phyloP scores from a whole-genome alignment of 2,888 invertebrate species.

The Thysanoteuthis rhombus region DNA sequence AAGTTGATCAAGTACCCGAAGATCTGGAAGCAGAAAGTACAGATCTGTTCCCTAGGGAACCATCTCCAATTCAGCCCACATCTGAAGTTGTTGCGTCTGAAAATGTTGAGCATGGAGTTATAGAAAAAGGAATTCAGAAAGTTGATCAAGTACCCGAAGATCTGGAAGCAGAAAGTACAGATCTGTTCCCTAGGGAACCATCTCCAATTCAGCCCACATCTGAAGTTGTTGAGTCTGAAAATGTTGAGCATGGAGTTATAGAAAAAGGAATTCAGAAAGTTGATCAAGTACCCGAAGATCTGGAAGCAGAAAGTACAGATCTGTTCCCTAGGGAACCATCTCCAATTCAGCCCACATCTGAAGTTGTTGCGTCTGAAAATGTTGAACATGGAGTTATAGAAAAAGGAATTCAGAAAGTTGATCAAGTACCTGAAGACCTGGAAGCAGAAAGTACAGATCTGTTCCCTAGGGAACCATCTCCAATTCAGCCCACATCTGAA shows the following conservation, averaged over 20 bases:
- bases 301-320: not conserved
- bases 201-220: not conserved
- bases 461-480: not conserved
- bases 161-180: not conserved
- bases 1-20: not conserved
- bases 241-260: not conserved
- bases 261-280: not conserved
- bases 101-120: not conserved
- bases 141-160: conserved; percentile 18
- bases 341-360: not conserved
- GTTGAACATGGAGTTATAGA: not conserved
- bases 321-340: not conserved
- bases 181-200: not conserved
- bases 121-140: not conserved
- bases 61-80: not conserved
- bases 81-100: not conserved
- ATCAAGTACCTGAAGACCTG: not conserved
- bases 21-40: not conserved
- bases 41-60: not conserved
- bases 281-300: not conserved
- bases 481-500: not conserved
- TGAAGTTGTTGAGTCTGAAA: not conserved
- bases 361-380: not conserved
- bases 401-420: not conserved
- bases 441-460: not conserved